Evolutionary conservation across 2,113 vertebrate species (phyloP).

Genomic region (Todiramphus chloris): DNA sequence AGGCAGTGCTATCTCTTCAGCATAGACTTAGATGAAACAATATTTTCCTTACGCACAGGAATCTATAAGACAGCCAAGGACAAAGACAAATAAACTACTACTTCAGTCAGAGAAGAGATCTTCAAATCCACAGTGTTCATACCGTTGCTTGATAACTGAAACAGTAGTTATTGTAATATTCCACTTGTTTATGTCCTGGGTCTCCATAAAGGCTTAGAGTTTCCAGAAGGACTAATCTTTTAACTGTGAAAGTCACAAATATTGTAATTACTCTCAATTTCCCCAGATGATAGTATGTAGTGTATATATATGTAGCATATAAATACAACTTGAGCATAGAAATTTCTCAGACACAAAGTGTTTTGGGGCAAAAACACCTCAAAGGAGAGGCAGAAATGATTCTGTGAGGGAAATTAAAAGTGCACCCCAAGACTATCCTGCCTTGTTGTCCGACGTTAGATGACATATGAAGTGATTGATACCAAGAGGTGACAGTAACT

Average conservation of each 20-base stretch:
- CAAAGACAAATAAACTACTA: neutral
- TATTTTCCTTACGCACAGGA: neutral
- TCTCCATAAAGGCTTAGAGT: neutral
- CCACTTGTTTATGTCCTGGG: neutral
- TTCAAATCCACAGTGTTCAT: neutral
- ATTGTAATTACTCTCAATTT: neutral
- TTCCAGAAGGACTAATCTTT: neutral
- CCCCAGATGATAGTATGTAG: neutral
- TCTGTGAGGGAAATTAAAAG: neutral
- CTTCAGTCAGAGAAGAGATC: neutral
- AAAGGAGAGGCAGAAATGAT: neutral
- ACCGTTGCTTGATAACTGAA: neutral
- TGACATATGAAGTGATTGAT: neutral
- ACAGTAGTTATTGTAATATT: neutral
- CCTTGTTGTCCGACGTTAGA: neutral
- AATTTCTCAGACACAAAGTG: neutral
- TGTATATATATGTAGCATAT: neutral
- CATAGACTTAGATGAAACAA: neutral
- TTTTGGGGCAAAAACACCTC: neutral
- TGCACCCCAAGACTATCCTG: neutral
- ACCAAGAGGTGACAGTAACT: neutral
- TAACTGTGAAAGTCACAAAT: neutral
- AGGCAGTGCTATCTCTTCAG: neutral
- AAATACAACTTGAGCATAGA: neutral
- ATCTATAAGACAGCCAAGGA: neutral